A percentile compares a stretch with the other conserved stretches of the same genome.
phyloP scores from a whole-genome alignment of 2,113 vertebrate genomes.

The Tachuris rubrigastra region DNA sequence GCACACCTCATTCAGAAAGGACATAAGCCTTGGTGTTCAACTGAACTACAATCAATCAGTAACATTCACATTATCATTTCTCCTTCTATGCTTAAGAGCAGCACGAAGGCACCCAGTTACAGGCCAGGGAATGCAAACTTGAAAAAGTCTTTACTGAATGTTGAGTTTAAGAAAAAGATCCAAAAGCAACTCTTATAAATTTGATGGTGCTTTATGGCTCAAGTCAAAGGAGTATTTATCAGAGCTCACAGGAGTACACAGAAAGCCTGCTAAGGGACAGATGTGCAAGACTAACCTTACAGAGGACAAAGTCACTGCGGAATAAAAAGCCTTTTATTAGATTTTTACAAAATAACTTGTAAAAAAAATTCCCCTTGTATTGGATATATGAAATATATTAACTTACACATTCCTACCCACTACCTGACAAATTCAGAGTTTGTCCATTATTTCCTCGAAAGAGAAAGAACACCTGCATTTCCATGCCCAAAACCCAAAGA shows the following conservation, averaged over 20 bases:
- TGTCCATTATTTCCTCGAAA: background rate
- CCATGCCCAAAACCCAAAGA: background rate
- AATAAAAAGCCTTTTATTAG: conserved; percentile 73
- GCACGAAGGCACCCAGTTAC: background rate
- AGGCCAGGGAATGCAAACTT: background rate
- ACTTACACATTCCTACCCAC: conserved; percentile 34
- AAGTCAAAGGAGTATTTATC: background rate
- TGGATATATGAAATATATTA: conserved; percentile 21
- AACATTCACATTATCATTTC: background rate
- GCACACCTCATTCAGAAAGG: background rate
- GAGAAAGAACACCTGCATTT: background rate
- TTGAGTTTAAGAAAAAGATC: background rate
- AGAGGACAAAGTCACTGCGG: background rate
- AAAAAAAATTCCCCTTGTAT: conserved; percentile 35
- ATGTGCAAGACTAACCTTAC: background rate
- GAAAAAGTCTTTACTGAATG: background rate
- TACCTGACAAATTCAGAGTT: background rate
- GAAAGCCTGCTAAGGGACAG: background rate
- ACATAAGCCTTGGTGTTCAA: background rate
- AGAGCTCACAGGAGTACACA: background rate
- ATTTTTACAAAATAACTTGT: conserved; percentile 73
- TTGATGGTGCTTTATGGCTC: background rate
- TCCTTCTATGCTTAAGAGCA: background rate
- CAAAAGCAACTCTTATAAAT: background rate
- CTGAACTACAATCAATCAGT: background rate